Base-by-base conservation (phyloP, 2,113 vertebrate genomes). In the Sinocyclocheilus rhinocerous region DNA sequence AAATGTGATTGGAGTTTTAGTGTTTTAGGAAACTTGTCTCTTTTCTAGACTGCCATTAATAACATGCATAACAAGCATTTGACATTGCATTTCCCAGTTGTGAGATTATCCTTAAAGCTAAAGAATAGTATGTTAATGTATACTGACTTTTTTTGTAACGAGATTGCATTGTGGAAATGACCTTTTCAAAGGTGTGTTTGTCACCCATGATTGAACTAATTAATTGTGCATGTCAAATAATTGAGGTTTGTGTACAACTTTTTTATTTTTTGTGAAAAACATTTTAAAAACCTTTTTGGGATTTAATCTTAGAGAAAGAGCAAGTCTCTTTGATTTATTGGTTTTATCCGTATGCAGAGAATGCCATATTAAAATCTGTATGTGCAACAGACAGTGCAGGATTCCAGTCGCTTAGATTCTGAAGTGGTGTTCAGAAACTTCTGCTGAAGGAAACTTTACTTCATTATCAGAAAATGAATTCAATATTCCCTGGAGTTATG, bases 401-500 rank as follows among this genome's bases (percentile, higher is more conserved):
- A 91, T 92, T 92, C 88, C 4, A 11, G 86, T 89, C 85, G 86
- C 86, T 89, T 48, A 82, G 57, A 45, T 65, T 78, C 45, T 26
- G n/a, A 52, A 29, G 52, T 45, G 8, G 39, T 22, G 48, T 69
- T 87, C 36, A 86, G 84, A 86, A 84, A 72, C 87, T 92, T 88
- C 85, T 20, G 89, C 90, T 91, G 76, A 86, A 83, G 77, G 89
- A 90, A 89, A 87, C 90, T 89, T 92, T 92, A 88, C 89, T 94
- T 94, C 88, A 93, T 94, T 93, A 92, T 91, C 90, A 90, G 79
- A 81, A 76, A 88, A 61, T 87, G 81, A 93, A 89, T 93, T 86
- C 92, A 91, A 92, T 91, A 94, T 92, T 94, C 91, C 91, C 90
- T 85, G 81, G 83, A 91, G 91, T 89, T 91, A 93, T 90, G 61